phyloP scores from a whole-genome alignment of 2,797 vertebrate genomes.

The Sebastes trivittatus region DNA sequence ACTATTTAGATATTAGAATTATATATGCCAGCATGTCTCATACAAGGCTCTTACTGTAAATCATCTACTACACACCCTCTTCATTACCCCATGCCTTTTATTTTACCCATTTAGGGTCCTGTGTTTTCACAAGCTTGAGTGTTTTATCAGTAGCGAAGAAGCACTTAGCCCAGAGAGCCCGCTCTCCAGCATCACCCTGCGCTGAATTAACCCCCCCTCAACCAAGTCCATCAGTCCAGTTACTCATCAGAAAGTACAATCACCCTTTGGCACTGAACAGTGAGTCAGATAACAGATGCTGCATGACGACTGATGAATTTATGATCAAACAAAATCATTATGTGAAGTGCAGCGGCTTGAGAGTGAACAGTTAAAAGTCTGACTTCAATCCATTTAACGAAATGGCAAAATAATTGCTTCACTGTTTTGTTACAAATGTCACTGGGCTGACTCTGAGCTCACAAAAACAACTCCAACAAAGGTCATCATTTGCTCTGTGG shows the following conservation, averaged over 20 bases:
- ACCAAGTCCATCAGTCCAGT: slow-evolving; percentile 11
- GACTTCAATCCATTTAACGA: slow-evolving; percentile 3
- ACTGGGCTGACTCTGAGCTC: background rate
- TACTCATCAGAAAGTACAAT: slow-evolving; percentile 36
- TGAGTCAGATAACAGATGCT: slow-evolving; percentile 48
- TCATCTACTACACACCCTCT: background rate
- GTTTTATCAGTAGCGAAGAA: slow-evolving; percentile 37
- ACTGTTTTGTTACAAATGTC: background rate
- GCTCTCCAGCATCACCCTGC: slow-evolving; percentile 48
- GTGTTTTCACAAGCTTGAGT: slow-evolving; percentile 19
- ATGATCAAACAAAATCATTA: slow-evolving; percentile 12
- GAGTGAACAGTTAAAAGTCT: slow-evolving; percentile 9
- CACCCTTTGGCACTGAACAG: slow-evolving; percentile 11
- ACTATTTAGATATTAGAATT: slow-evolving; percentile 6
- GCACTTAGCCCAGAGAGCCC: slow-evolving; percentile 11
- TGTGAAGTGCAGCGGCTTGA: slow-evolving; percentile 1
- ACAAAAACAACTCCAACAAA: background rate
- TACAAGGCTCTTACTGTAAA: background rate
- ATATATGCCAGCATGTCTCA: background rate
- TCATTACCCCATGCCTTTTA: background rate
- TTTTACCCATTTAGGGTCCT: slow-evolving; percentile 1
- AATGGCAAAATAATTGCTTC: background rate
- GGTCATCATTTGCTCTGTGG: background rate
- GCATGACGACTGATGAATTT: slow-evolving; percentile 7
- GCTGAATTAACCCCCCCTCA: slow-evolving; percentile 40